Conservation (phyloP, 2,888 invertebrate species). For the Erynnis tages region DNA sequence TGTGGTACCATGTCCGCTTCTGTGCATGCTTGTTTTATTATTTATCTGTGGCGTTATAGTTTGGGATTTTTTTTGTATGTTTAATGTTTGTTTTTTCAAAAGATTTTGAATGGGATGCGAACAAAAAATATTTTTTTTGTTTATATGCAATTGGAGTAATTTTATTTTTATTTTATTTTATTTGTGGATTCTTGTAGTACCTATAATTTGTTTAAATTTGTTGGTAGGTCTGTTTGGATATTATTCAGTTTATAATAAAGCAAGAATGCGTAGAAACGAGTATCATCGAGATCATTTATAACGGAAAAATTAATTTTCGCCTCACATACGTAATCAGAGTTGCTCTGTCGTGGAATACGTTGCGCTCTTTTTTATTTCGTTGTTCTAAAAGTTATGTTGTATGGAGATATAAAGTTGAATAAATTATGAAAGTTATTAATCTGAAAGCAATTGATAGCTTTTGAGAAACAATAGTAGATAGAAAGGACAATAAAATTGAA, state of each 20-base stretch:
- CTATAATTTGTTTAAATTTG: neutral
- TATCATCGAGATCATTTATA: neutral
- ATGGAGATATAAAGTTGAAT: constrained; percentile 37
- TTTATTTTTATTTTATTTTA: neutral
- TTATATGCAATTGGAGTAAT: too few species aligned
- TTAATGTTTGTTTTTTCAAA: neutral
- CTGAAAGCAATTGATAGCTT: neutral
- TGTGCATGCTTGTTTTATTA: constrained; percentile 58
- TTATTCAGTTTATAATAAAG: neutral
- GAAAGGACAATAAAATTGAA: too few species aligned
- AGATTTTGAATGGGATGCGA: neutral
- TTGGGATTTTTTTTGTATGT: constrained; percentile 40
- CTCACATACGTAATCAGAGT: constrained; percentile 34
- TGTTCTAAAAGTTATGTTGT: constrained; percentile 16
- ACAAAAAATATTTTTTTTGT: neutral
- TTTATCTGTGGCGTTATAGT: constrained; percentile 34
- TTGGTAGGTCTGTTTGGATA: too few species aligned
- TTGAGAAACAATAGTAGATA: too few species aligned
- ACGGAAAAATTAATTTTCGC: constrained; percentile 49
- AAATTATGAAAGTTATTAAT: neutral
- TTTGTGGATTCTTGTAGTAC: neutral
- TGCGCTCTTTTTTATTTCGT: neutral
- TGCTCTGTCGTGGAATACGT: neutral
- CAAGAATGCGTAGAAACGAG: constrained; percentile 36
- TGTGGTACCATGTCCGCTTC: constrained; percentile 54